Conservation (phyloP, 2,797 vertebrate species). For the Falco concolor region DNA sequence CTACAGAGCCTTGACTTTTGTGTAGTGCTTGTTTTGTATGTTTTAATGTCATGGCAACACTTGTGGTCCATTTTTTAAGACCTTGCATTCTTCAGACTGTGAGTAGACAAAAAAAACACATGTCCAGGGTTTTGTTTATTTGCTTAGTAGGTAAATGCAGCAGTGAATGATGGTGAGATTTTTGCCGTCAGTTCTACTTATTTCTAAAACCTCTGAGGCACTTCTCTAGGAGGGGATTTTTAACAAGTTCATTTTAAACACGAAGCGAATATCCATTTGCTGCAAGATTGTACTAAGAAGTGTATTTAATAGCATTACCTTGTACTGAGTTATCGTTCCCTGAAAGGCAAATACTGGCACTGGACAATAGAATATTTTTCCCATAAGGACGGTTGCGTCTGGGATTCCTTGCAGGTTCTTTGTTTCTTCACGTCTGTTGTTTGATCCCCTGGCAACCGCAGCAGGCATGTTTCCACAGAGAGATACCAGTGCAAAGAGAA, state of each 20-base stretch:
- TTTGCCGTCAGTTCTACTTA: background rate
- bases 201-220: background rate
- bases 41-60: background rate
- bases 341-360: conserved; percentile 30
- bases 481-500: background rate
- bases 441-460: background rate
- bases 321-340: background rate
- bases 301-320: conserved; percentile 47
- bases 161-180: background rate
- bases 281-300: background rate
- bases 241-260: background rate
- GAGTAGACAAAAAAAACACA: background rate
- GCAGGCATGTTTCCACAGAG: background rate
- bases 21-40: background rate
- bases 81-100: background rate
- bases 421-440: background rate
- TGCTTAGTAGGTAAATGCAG: background rate
- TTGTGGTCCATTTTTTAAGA: background rate
- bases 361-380: conserved; percentile 54
- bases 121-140: background rate
- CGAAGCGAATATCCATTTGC: background rate
- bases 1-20: background rate
- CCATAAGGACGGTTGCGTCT: background rate
- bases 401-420: conserved; percentile 10
- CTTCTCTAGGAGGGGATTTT: background rate